phyloP scores from a whole-genome alignment of 2,113 vertebrate species.

The Miniopterus natalensis region DNA sequence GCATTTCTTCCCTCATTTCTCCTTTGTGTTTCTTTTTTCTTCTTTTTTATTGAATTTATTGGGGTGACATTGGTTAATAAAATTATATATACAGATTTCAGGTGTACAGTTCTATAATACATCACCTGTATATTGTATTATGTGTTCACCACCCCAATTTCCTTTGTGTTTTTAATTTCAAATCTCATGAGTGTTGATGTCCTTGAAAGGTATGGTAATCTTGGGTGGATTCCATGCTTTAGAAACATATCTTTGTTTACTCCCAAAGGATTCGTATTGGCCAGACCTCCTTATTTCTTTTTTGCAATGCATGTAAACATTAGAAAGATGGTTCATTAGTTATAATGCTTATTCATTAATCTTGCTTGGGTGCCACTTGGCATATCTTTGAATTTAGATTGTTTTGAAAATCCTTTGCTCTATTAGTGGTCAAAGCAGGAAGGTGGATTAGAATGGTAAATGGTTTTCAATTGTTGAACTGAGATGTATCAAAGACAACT shows the following conservation, averaged over 20 bases:
- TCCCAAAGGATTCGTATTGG: not conserved
- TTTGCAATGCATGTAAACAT: not conserved
- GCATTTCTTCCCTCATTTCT: not conserved
- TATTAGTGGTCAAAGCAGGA: not conserved
- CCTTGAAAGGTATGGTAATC: not conserved
- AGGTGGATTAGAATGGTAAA: slow-evolving; percentile 1
- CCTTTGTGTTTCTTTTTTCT: slow-evolving; percentile 9
- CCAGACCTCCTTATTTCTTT: not conserved
- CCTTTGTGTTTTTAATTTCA: slow-evolving; percentile 42
- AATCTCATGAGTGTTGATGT: not conserved
- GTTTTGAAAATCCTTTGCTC: slow-evolving; percentile 48
- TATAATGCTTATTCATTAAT: not conserved
- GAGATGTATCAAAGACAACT: not conserved
- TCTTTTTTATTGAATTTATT: not conserved
- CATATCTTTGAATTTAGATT: slow-evolving; percentile 46
- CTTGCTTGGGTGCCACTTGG: not conserved
- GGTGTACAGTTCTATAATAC: not conserved
- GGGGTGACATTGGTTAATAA: not conserved
- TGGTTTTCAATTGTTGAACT: slow-evolving; percentile 18
- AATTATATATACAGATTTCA: not conserved
- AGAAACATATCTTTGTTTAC: slow-evolving; percentile 49
- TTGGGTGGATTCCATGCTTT: not conserved
- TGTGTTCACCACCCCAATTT: not conserved
- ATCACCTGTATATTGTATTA: not conserved
- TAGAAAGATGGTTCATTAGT: not conserved